Evolutionary conservation across 2,797 vertebrate genomes (phyloP), one percentile per base, ranked within the genome.

Genomic region (Uromys caudimaculatus): DNA sequence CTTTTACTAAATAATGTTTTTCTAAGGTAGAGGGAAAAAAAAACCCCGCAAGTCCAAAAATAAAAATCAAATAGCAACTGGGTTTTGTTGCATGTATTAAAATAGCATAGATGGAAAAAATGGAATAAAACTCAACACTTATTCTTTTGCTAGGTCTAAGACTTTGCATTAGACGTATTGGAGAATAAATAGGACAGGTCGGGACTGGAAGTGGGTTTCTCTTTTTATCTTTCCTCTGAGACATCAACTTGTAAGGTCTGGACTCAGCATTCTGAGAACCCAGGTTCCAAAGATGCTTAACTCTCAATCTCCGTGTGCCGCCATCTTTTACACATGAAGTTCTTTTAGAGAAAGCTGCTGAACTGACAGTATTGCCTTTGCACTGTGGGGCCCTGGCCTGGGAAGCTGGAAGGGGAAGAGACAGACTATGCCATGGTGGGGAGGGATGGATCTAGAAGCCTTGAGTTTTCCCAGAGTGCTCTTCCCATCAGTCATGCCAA

Each of bases 1-100:
- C 95, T 96, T 96, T 97, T 58, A 77, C 69, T 94, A 96, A 96
- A 96, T 97, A 93, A 95, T 91, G 79, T 89, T 87, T 69, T 96
- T 94, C 85, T 64, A 86, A 95, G 56, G 96, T 89, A 96, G 58
- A 91, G 87, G 90, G 71, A 89, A 91, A 96, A 82, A 73, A 24
- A 67, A 47, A 73, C 4, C 38, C 14, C 24, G 78, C 67, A 93
- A 88, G 38, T 96, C 62, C 84, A 91, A 96, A 97, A 97, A 90
- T 96, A 93, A 95, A 97, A 95, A 71, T 93, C 69, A 91, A 88
- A 93, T 91, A 83, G 91, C 90, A 47, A 91, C 79, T 84, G 84
- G 54, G 29, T 95, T 95, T 96, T 94, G 58, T 90, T 87, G 52
- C 76, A 62, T 90, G 58, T 64, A 89, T 90, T 89, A 84, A 95